These are phyloP conservation scores for Zaprionus camerounensis DNA, from an alignment of 1,140 invertebrate genomes.

Conservation along the genomic window DNA sequence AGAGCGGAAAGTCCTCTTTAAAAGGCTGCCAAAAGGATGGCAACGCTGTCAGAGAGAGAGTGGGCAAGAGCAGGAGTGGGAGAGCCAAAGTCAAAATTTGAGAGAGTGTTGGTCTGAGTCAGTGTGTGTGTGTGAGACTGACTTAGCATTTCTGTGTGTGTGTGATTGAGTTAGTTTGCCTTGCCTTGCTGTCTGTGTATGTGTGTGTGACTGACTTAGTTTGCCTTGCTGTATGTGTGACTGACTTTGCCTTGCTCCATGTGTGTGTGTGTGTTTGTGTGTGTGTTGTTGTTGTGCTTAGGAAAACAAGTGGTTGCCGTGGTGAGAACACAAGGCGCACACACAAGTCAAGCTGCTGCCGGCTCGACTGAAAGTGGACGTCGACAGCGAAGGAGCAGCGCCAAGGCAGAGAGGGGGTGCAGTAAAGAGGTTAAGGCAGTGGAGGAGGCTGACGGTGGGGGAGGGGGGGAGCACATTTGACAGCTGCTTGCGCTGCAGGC, in stretches of 20 bases:
- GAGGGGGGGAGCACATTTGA: constrained; percentile 51
- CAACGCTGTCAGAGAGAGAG: constrained; percentile 22
- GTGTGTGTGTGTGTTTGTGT: constrained; percentile 42
- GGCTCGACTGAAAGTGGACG: constrained; percentile 9
- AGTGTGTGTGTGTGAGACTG: constrained; percentile 20
- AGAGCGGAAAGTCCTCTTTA: constrained; percentile 56
- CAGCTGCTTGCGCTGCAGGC: constrained; percentile 49
- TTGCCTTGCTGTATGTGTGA: not conserved
- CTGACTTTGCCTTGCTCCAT: constrained; percentile 2
- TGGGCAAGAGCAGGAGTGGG: not conserved
- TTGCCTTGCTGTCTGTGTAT: constrained; percentile 33
- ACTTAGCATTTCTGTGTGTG: not conserved
- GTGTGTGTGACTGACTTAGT: constrained; percentile 9
- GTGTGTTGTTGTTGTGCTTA: constrained; percentile 77
- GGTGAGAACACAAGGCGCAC: constrained; percentile 65
- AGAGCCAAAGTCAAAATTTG: constrained; percentile 7
- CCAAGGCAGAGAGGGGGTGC: not conserved
- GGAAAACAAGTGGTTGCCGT: constrained; percentile 84
- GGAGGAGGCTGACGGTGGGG: not conserved
- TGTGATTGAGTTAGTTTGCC: not conserved
- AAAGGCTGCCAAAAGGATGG: constrained; percentile 23
- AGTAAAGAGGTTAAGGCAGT: constrained; percentile 7
- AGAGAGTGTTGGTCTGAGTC: constrained; percentile 24
- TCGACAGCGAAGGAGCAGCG: constrained; percentile 3
- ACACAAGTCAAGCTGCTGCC: constrained; percentile 54